phyloP scores from a whole-genome alignment of 2,113 vertebrate genomes.

The Oncorhynchus kisutch region DNA sequence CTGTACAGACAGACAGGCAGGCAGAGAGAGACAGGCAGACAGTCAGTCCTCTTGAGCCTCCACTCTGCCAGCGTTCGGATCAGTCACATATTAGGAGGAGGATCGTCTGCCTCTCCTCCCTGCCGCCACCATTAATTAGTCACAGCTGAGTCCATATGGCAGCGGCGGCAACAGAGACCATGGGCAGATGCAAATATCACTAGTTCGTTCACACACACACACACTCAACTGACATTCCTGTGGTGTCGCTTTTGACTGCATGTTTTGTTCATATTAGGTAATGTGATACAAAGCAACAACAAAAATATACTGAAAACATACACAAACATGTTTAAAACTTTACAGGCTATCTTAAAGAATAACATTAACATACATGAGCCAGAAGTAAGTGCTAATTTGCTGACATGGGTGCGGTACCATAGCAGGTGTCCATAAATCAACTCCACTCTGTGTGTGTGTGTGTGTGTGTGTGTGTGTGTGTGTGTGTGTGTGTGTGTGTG shows the following conservation, averaged over 20 bases:
- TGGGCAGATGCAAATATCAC: conserved; percentile 16
- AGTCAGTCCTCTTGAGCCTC: neutral
- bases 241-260: neutral
- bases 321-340: conserved; percentile 13
- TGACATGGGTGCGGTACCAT: conserved; percentile 27
- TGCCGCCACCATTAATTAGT: conserved; percentile 27
- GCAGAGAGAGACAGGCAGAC: neutral
- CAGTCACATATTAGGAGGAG: conserved; percentile 9
- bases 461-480: no score
- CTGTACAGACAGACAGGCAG: neutral
- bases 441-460: conserved; percentile 13
- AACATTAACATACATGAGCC: conserved; percentile 31
- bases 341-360: conserved; percentile 17
- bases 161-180: conserved; percentile 14
- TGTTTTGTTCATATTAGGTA: neutral
- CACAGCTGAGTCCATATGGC: conserved; percentile 17
- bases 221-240: neutral
- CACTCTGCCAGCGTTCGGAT: conserved; percentile 1
- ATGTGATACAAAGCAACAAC: no score
- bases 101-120: conserved; percentile 3
- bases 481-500: neutral
- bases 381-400: conserved; percentile 7
- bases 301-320: neutral
- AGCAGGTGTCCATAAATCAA: conserved; percentile 47
- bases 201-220: conserved; percentile 12